These are phyloP conservation scores for Meandrina meandrites DNA, from an alignment of 92 coral and sea anemone genomes.

Conservation along the genomic window DNA sequence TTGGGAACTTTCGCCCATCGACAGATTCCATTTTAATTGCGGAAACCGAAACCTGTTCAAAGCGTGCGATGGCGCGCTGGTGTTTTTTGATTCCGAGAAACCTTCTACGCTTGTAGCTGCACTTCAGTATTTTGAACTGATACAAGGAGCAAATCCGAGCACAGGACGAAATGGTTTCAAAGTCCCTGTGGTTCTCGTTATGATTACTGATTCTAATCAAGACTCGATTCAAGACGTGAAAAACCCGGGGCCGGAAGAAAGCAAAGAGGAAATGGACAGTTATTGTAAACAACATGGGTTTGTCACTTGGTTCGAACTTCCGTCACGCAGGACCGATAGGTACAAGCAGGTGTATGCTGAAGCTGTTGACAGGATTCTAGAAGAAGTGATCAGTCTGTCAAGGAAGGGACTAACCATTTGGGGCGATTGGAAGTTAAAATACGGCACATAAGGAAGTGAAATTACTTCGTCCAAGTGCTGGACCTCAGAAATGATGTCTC, in stretches of 20 bases:
- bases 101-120: background rate
- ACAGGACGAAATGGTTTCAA: background rate
- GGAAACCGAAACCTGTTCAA: constrained; percentile 3
- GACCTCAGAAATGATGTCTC: background rate
- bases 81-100: constrained; percentile 1
- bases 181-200: background rate
- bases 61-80: constrained; percentile 2
- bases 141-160: constrained; percentile 7
- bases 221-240: background rate
- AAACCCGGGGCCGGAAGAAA: no score
- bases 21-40: constrained; percentile 1
- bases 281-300: background rate
- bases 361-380: background rate
- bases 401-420: constrained; percentile 3
- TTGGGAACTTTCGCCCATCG: constrained; percentile 18
- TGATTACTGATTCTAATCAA: background rate
- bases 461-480: background rate
- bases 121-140: background rate
- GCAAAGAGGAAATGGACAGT: background rate
- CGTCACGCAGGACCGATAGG: background rate
- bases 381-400: background rate
- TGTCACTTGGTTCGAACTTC: constrained; percentile 2
- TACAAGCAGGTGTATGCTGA: background rate
- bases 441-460: background rate
- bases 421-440: constrained; percentile 9